Evolutionary conservation across 2,113 vertebrate species (phyloP).

Genomic region (Microtus pennsylvanicus): DNA sequence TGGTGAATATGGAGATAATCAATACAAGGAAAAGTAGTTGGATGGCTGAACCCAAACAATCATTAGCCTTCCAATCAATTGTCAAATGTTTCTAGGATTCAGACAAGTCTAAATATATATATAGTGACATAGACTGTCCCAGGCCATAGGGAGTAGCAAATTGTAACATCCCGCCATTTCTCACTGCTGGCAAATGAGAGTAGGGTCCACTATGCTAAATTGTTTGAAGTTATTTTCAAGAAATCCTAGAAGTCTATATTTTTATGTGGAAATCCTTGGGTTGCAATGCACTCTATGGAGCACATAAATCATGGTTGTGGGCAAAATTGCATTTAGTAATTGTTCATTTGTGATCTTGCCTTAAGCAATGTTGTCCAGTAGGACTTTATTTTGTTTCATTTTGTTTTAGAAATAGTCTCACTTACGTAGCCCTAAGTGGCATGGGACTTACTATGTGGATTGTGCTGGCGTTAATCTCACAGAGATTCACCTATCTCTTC

Average conservation of each 20-base stretch:
- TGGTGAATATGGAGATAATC: slow-evolving; percentile 24
- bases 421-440: not conserved
- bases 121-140: not conserved
- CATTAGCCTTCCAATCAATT: not conserved
- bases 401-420: not conserved
- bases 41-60: not conserved
- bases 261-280: slow-evolving; percentile 7
- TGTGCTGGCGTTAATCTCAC: not conserved
- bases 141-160: not conserved
- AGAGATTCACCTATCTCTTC: not conserved
- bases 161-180: not conserved
- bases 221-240: slow-evolving; percentile 20
- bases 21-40: not conserved
- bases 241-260: not conserved
- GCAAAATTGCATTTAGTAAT: not conserved
- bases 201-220: not conserved
- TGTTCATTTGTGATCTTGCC: not conserved
- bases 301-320: slow-evolving; percentile 24
- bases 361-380: slow-evolving; percentile 44
- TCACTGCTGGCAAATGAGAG: slow-evolving; percentile 11
- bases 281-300: not conserved
- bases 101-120: not conserved
- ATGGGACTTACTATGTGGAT: not conserved
- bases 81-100: not conserved
- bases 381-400: not conserved